Base-by-base conservation (phyloP, 2,113 vertebrate species). In the Menidia beryllina region DNA sequence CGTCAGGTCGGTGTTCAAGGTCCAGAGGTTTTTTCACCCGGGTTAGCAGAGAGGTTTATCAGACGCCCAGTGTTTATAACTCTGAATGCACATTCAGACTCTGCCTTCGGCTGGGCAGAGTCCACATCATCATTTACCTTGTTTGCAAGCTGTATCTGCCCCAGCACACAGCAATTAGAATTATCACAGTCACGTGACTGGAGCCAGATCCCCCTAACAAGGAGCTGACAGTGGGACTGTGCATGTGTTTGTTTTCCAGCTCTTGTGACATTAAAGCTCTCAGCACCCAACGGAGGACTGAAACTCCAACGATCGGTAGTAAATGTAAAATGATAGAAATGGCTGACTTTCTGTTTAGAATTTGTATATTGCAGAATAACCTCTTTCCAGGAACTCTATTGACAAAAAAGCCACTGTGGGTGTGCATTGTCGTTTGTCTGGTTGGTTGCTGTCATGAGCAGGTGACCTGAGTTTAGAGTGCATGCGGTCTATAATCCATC, bases 171-270 rank as follows among this genome's bases (percentile, higher is more conserved):
- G 48, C 62, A 41, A 72, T 47, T 38, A 72, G 78, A 75, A 85
- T 77, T 70, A 79, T 65, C 67, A 9, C 23, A 36, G 63, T 72
- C 66, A 77, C 60, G 69, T 89, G 86, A 71, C 61, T 56, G 48
- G 34, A 24, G 24, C 73, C 88, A 89, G 80, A 82, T 51, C 39
- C 60, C 26, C 1, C 67, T 78, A 78, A 84, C 73, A 84, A 65
- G 85, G 82, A 84, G 77, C 77, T 75, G 72, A 70, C 54, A 54
- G 57, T 75, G 55, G 70, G 80, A 76, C 47, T 79, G 78, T 87
- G 67, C 59, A 64, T 78, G 77, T 88, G 83, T 88, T 86, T 91
- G 85, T 81, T 90, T 89, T 89, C 69, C 51, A 79, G 62, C 69
- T 57, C 61, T 62, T 64, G 56, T 51, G 83, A 88, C 85, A 34